phyloP scores from a whole-genome alignment of 30 jellyfish, hydroid and myxozoan genomes.

The Aurelia aurita complex sp. Pacific region DNA sequence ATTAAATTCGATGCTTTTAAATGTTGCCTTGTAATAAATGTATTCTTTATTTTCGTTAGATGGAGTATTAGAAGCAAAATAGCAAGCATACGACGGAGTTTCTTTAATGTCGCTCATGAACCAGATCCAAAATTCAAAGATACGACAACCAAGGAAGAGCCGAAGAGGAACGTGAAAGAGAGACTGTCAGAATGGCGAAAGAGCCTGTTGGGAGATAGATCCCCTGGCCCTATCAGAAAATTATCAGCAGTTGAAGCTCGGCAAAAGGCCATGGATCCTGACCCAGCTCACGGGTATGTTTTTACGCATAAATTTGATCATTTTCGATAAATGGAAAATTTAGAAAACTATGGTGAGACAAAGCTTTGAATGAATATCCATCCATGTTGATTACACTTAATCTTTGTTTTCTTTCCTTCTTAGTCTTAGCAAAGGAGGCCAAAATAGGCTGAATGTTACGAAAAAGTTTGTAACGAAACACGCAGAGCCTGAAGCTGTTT shows the following conservation, averaged over 20 bases:
- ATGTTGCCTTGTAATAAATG: too few relatives aligned
- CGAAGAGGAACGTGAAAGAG: constrained; percentile 32
- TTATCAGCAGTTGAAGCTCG: background rate
- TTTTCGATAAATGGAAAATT: too few relatives aligned
- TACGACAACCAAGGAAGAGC: constrained; percentile 1
- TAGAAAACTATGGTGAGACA: background rate
- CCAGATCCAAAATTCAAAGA: too few relatives aligned
- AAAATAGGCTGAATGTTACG: constrained; percentile 47
- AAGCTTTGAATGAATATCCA: background rate
- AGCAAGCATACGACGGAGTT: constrained; percentile 45
- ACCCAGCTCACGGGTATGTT: too few relatives aligned
- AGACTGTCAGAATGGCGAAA: constrained; percentile 2
- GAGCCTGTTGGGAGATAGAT: background rate
- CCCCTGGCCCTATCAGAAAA: background rate
- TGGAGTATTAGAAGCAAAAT: constrained; percentile 37
- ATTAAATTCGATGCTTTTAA: too few relatives aligned
- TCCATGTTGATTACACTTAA: too few relatives aligned
- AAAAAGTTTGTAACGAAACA: constrained; percentile 45
- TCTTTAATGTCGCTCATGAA: constrained; percentile 10
- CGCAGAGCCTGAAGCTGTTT: constrained; percentile 37
- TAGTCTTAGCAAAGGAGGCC: constrained; percentile 47
- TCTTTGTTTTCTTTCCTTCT: background rate
- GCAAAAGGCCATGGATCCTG: background rate
- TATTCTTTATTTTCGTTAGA: too few relatives aligned
- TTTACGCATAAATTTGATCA: too few relatives aligned